These are phyloP conservation scores for Erythrocercus mccallii DNA, from an alignment of 2,113 vertebrate genomes.

Conservation along the genomic window DNA sequence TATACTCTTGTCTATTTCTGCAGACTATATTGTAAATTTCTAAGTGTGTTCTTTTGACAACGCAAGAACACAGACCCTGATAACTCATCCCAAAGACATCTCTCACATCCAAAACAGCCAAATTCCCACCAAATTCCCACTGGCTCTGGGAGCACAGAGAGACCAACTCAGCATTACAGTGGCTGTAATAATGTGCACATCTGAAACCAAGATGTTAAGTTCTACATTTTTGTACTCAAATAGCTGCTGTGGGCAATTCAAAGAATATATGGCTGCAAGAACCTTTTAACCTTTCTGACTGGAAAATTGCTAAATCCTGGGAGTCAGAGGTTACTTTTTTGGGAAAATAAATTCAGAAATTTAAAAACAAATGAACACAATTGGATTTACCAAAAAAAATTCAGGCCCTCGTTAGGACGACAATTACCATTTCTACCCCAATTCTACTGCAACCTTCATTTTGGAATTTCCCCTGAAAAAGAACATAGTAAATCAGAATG, in stretches of 20 bases:
- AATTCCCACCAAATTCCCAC: neutral
- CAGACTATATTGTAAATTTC: neutral
- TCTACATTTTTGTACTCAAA: neutral
- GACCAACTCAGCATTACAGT: neutral
- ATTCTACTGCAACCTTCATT: neutral
- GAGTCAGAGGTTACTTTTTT: neutral
- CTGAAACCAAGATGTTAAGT: neutral
- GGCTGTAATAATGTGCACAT: neutral
- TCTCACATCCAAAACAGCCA: neutral
- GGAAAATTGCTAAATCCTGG: neutral
- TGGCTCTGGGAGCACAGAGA: neutral
- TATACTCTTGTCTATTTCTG: neutral
- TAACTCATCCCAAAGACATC: neutral
- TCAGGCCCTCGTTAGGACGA: neutral
- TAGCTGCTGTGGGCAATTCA: neutral
- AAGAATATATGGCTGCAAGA: neutral
- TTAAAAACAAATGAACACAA: neutral
- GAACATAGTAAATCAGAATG: neutral
- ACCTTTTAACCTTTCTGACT: neutral
- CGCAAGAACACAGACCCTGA: neutral
- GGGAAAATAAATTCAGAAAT: neutral
- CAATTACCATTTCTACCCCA: neutral
- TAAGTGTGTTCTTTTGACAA: fast-evolving
- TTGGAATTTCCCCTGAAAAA: neutral
- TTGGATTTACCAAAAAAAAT: neutral